Evolutionary conservation across 2,113 vertebrate genomes (phyloP), one percentile per base, ranked within the genome.

Genomic region (Apus apus): DNA sequence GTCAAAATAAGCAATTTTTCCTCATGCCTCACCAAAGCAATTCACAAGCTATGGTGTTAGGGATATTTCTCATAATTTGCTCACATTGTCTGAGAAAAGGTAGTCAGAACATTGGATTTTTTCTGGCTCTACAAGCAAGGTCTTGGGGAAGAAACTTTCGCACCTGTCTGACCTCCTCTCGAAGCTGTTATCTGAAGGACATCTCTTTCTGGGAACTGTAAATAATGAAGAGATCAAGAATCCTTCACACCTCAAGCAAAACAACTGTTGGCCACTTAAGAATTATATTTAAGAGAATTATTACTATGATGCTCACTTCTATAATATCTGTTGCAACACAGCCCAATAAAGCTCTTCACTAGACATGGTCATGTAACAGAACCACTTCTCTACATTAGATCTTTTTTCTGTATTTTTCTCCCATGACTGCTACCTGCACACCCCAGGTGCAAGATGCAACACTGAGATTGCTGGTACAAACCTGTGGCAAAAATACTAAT

Each of bases 361-460:
- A 51, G 20, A 45, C 26, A 29, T 19, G 45, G 30, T 38, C 34
- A 50, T 27, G 46, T 53, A 91, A 62, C 15, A 53, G 21, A 78
- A 71, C 5, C 0, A 0, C 23, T 74, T 27, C 20, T 66, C 21
- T 53, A 17, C 0, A 1, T 13, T 68, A 72, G n/a, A 48, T 14
- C 18, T 87, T 77, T 61, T 34, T 73, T 73, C 48, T 60, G 7
- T 38, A 26, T 77, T n/a, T 71, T 66, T 16, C 17, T 89, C 57
- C 15, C 21, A 21, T 46, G 21, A 54, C 20, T 71, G 15, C 18
- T 74, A 27, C 5, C 19, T 61, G 15, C 29, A 57, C 43, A 70
- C 3, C 12, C 8, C 61, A 62, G 36, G 25, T 21, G 75, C 18
- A 62, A 76, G 30, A 66, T 8, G 70, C 13, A 67, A 82, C 13